Percentiles rank a stretch among this genome's conserved stretches.
Conservation (phyloP, 2,888 invertebrate genomes). For the Galerucella nymphaeae region DNA sequence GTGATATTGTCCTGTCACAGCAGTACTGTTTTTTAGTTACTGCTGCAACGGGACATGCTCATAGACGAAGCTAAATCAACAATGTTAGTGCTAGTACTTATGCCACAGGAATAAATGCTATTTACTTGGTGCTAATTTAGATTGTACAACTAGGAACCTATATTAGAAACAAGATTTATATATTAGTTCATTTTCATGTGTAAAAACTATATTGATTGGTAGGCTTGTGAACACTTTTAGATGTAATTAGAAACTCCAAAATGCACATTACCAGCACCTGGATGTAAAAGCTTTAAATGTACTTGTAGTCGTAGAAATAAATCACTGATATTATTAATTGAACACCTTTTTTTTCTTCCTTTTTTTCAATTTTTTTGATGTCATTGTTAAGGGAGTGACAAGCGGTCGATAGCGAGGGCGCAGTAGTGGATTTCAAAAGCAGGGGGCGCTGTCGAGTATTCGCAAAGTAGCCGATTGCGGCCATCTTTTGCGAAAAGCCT, state of each 20-base stretch:
- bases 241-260: constrained; percentile 33
- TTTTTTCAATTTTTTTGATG: constrained; percentile 28
- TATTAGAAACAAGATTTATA: constrained; percentile 20
- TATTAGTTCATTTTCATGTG: constrained; percentile 24
- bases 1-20: constrained; percentile 99
- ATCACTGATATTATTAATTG: constrained; percentile 26
- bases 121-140: constrained; percentile 27
- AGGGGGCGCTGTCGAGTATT: constrained; percentile 15
- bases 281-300: constrained; percentile 47
- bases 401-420: constrained; percentile 35
- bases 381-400: constrained; percentile 47
- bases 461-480: constrained; percentile 15
- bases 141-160: constrained; percentile 16
- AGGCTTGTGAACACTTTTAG: constrained; percentile 31
- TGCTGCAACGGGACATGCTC: constrained; percentile 94
- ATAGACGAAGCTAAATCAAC: constrained; percentile 64
- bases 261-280: constrained; percentile 36
- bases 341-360: constrained; percentile 18
- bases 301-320: constrained; percentile 50
- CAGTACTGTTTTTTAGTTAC: constrained; percentile 86
- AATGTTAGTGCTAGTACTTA: constrained; percentile 18
- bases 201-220: constrained; percentile 47
- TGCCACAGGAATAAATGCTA: constrained; percentile 16
- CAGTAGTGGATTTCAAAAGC: not conserved
- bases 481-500: constrained; percentile 39